These are phyloP conservation scores for Drosophila melanosoma DNA, from an alignment of 2,888 invertebrate species.

Conservation along the genomic window DNA sequence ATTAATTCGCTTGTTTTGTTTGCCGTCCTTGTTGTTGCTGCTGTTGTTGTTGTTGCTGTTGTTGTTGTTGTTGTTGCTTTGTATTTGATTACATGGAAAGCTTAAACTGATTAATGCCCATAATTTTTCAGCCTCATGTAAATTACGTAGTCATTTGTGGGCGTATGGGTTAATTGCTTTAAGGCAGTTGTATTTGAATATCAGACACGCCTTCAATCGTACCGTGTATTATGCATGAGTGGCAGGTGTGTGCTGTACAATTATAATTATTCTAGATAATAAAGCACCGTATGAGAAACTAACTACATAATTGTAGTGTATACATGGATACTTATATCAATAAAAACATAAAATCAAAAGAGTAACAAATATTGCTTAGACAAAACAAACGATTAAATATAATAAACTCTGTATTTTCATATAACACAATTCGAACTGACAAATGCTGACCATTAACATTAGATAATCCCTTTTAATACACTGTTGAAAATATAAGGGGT, in stretches of 20 bases:
- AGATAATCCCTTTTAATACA: not conserved
- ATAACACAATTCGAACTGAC: not conserved
- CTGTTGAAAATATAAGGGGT: not conserved
- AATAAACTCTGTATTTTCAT: not conserved
- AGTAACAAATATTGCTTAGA: not conserved
- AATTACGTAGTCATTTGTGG: constrained; percentile 40
- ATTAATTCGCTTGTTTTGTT: constrained; percentile 56
- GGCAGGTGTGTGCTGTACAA: constrained; percentile 3
- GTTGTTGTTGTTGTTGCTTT: constrained; percentile 25
- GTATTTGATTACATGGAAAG: constrained; percentile 61
- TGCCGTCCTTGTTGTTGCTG: not conserved
- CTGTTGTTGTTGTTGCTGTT: constrained; percentile 27
- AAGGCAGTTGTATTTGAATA: constrained; percentile 34
- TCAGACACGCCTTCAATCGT: constrained; percentile 28
- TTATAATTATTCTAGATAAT: constrained; percentile 21
- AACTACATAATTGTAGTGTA: not conserved
- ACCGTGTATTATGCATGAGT: constrained; percentile 15
- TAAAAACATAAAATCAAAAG: not conserved
- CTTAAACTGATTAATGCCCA: constrained; percentile 58
- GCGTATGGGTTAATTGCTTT: constrained; percentile 29
- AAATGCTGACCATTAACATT: not conserved
- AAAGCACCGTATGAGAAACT: not conserved
- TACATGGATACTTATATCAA: not conserved
- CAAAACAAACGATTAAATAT: not conserved
- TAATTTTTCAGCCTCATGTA: constrained; percentile 52